Evolutionary conservation across 2,797 vertebrate genomes (phyloP).

Genomic region (Thamnophis elegans): DNA sequence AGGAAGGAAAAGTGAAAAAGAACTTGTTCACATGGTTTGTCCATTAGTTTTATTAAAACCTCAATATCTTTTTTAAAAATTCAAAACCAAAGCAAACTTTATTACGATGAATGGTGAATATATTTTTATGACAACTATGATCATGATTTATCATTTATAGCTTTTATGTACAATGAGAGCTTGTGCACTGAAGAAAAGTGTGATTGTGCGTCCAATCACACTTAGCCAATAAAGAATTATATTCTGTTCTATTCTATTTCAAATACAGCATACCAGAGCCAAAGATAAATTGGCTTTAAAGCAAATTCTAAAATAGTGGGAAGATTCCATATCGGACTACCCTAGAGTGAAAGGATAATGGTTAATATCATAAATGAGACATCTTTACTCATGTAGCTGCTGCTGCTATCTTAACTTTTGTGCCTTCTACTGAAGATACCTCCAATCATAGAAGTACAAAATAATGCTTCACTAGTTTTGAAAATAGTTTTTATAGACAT

Average conservation of each 20-base stretch:
- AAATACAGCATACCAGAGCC: background rate
- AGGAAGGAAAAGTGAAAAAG: background rate
- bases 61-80: background rate
- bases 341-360: background rate
- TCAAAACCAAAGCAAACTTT: background rate
- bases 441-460: background rate
- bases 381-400: background rate
- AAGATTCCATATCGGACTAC: background rate
- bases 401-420: background rate
- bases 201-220: no score
- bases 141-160: no score
- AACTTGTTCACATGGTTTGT: background rate
- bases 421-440: background rate
- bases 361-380: background rate
- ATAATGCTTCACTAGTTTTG: background rate
- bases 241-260: no score
- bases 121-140: no score
- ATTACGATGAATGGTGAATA: background rate
- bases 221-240: no score
- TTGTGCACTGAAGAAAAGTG: no score
- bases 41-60: background rate
- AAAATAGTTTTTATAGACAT: background rate
- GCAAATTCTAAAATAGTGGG: background rate
- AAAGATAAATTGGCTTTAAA: background rate
- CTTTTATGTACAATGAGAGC: no score